Evolutionary conservation across 2,888 invertebrate species (phyloP).

Genomic region (Agrotis exclamationis): DNA sequence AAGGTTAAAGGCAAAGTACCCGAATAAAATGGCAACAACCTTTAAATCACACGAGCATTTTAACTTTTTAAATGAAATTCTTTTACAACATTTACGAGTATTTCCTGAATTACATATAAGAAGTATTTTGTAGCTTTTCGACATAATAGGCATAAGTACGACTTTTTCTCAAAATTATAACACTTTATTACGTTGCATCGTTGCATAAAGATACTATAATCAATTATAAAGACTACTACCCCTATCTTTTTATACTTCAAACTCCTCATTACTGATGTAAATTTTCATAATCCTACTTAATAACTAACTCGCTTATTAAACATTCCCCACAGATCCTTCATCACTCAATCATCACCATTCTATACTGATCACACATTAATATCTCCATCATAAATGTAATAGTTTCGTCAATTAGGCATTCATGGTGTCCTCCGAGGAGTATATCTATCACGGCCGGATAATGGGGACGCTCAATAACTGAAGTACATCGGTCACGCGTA

Average conservation of each 20-base stretch:
- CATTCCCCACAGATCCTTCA: not conserved
- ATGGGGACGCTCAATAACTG: constrained; percentile 81
- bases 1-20: too few species aligned
- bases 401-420: constrained; percentile 57
- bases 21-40: too few species aligned
- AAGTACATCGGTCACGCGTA: constrained; percentile 85
- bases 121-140: too few species aligned
- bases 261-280: not conserved
- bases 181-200: too few species aligned
- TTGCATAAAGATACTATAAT: too few species aligned
- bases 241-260: not conserved
- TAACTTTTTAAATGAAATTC: too few species aligned
- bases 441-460: constrained; percentile 70
- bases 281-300: not conserved
- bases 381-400: constrained; percentile 54
- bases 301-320: not conserved
- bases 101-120: too few species aligned
- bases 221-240: too few species aligned
- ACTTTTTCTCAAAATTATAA: too few species aligned
- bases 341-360: constrained; percentile 11
- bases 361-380: constrained; percentile 34
- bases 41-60: too few species aligned
- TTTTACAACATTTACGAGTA: too few species aligned
- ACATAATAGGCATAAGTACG: too few species aligned
- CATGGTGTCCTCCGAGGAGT: constrained; percentile 50